Base-by-base conservation (phyloP, 1,140 invertebrate species). In the Ganaspis sp. region DNA sequence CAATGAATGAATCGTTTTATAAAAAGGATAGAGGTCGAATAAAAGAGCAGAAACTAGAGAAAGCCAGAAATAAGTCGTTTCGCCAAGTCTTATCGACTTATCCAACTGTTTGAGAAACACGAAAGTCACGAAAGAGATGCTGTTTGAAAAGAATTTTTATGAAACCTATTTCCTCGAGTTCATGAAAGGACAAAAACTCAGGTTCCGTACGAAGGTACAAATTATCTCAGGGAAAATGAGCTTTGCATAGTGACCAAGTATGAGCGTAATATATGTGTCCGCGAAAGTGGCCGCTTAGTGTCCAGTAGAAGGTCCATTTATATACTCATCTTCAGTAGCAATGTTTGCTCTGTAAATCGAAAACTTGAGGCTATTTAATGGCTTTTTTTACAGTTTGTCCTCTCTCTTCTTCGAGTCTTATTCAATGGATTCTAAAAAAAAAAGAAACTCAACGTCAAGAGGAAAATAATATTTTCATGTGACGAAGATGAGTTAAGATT, bases 221-320 rank as follows among this genome's bases (percentile, higher is more conserved):
- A 88, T 88, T 87, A 88, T 88, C 84, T 87, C 81, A 71, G 76
- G 72, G 85, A 83, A 88, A 88, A 88, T 86, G 86, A 88, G 87
- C 87, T 88, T 88, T 88, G 81, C 85, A 84, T 80, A 85, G 80
- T 79, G 69, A 73, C 74, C 71, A 75, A 79, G 79, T 84, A 80
- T 79, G 83, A 81, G 75, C 83, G 81, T 83, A 82, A 84, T 81
- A 86, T 72, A 81, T 49, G 70, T 80, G 70, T 74, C 73, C 79
- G 78, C 54, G 84, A 87, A 87, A 85, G 85, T 87, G 85, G 84
- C 86, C 82, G 81, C 81, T 81, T 81, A 79, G 72, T 74, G 81
- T 73, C 73, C 74, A 76, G 80, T 84, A 82, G 83, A 82, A 85
- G 73, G 82, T 83, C 76, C 77, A 80, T 84, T 84, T 84, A 83